These are phyloP conservation scores for Trissolcus japonicus DNA, from an alignment of 2,888 invertebrate species.

Conservation along the genomic window DNA sequence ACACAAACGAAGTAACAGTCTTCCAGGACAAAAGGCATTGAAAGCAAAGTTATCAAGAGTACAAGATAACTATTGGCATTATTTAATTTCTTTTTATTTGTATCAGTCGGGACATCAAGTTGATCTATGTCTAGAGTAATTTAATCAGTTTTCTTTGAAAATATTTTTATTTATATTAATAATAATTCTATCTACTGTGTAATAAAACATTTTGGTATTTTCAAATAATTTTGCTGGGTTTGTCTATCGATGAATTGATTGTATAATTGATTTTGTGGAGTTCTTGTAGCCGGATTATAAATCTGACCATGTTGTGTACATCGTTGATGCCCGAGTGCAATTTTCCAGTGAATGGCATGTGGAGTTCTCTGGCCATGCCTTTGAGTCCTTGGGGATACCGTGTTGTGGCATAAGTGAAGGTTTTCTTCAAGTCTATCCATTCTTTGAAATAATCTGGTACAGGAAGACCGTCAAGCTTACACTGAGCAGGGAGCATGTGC, in stretches of 20 bases:
- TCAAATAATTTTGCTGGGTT: constrained; percentile 5
- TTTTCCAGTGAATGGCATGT: constrained; percentile 72
- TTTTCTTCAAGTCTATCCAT: constrained; percentile 80
- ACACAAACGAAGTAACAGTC: constrained; percentile 62
- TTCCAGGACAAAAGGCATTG: neutral
- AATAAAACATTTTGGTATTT: neutral
- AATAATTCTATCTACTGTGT: too few relatives aligned
- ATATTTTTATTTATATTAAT: too few relatives aligned
- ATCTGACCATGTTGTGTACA: constrained; percentile 66
- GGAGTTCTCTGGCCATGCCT: constrained; percentile 70
- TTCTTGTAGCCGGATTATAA: constrained; percentile 61
- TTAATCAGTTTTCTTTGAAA: neutral
- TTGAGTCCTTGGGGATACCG: constrained; percentile 74
- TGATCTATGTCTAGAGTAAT: neutral
- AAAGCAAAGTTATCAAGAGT: neutral
- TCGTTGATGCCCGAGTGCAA: constrained; percentile 77
- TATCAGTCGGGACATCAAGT: neutral
- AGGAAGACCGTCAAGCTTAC: constrained; percentile 70
- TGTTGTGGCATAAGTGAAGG: constrained; percentile 68
- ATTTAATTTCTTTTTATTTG: neutral
- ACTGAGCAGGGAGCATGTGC: constrained; percentile 78
- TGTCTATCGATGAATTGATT: constrained; percentile 60
- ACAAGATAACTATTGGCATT: too few relatives aligned
- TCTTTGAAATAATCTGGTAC: constrained; percentile 75
- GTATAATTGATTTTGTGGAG: constrained; percentile 61